phyloP scores from a whole-genome alignment of 2,888 invertebrate genomes.

The Metopia argyrocephala region DNA sequence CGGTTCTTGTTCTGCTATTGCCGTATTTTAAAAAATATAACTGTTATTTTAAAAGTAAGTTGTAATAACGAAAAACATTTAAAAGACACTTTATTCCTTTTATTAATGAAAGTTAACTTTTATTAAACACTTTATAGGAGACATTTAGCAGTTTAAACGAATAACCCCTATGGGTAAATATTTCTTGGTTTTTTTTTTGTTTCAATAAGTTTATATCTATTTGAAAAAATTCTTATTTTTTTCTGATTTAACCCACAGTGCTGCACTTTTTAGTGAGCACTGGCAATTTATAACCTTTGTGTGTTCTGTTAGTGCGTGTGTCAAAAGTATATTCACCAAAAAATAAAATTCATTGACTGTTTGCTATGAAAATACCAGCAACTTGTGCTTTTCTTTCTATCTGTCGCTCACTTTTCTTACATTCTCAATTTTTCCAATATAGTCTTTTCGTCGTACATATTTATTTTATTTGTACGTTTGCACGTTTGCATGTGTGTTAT shows the following conservation, averaged over 20 bases:
- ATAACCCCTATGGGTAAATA: too few relatives aligned
- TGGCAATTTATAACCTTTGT: neutral
- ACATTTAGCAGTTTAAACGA: too few relatives aligned
- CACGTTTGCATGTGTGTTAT: slow-evolving; percentile 23
- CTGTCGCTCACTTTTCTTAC: neutral
- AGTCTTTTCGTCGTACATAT: neutral
- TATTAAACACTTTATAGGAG: too few relatives aligned
- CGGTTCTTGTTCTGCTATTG: too few relatives aligned
- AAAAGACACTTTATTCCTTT: too few relatives aligned
- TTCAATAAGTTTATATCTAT: too few relatives aligned
- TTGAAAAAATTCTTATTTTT: neutral
- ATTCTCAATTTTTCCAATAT: neutral
- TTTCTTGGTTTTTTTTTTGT: too few relatives aligned
- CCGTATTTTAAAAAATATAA: too few relatives aligned
- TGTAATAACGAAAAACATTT: too few relatives aligned
- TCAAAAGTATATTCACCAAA: slow-evolving; percentile 33
- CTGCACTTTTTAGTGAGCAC: neutral
- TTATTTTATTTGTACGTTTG: slow-evolving; percentile 18
- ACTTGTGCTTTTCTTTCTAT: neutral
- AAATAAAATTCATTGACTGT: slow-evolving; percentile 49
- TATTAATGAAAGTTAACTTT: too few relatives aligned
- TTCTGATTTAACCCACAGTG: neutral
- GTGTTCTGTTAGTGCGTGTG: neutral
- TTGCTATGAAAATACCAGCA: slow-evolving; percentile 23
- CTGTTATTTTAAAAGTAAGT: too few relatives aligned